Percentiles rank a stretch among this genome's conserved stretches.
Evolutionary conservation across 2,797 vertebrate species (phyloP).

Genomic region (Geotrypetes seraphini): DNA sequence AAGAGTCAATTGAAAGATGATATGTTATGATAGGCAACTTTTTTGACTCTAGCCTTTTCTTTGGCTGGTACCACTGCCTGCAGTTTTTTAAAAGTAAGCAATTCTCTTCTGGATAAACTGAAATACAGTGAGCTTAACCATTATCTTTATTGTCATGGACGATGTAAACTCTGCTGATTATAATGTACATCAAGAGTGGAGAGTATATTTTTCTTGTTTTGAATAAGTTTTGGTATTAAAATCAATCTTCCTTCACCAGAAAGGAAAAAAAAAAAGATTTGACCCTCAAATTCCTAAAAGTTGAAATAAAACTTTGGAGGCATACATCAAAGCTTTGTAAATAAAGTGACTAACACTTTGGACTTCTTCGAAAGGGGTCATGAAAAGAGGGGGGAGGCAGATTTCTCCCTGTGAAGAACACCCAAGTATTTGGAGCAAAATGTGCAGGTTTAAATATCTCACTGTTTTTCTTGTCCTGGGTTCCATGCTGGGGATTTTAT

Average conservation of each 20-base stretch:
- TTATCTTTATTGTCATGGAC: no score
- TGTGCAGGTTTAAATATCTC: conserved; percentile 61
- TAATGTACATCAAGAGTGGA: no score
- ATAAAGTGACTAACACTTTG: conserved; percentile 73
- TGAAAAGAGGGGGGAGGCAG: conserved; percentile 14
- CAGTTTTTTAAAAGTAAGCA: no score
- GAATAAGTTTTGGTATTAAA: conserved; percentile 27
- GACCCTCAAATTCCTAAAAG: conserved; percentile 57
- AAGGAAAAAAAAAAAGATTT: conserved; percentile 54
- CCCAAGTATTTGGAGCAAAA: conserved; percentile 78
- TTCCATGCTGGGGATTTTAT: conserved; percentile 73
- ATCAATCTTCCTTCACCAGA: conserved; percentile 43
- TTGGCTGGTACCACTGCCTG: no score
- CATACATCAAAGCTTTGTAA: conserved; percentile 73
- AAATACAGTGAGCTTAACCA: no score
- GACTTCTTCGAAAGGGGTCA: conserved; percentile 50
- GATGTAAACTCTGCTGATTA: no score
- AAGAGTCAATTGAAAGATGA: no score
- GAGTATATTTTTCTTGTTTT: background rate
- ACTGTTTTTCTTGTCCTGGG: conserved; percentile 58
- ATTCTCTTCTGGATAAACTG: no score
- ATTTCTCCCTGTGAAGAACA: conserved; percentile 59
- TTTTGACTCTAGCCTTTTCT: no score
- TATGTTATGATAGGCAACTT: no score
- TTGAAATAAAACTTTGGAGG: conserved; percentile 60